Base-by-base conservation (phyloP, 1,140 invertebrate genomes). In the Drosophila melanica region DNA sequence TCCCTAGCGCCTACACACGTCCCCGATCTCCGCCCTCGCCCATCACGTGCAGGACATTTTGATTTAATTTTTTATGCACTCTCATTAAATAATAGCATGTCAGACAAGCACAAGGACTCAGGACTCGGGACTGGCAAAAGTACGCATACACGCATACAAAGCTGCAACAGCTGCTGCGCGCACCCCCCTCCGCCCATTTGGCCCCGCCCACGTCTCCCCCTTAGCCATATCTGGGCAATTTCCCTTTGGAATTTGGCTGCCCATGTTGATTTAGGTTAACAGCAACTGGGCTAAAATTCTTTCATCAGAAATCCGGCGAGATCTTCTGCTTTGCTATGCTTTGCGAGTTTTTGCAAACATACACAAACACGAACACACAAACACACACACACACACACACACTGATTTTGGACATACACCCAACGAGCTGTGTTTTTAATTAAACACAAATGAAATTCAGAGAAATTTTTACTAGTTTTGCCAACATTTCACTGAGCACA, bases 21-120 rank as follows among this genome's bases (percentile, higher is more conserved):
- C 1, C n/a, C 7, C 30, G 4, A 3, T 1, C 8, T 2, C 12
- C 47, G 0, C 14, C 6, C 27, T 30, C 3, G 8, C 6, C 4
- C 10, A 37, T 18, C 37, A 44, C 69, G 69, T 72, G 69, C 62
- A 35, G 48, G 53, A 54, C 62, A 72, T 72, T 72, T 72, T 66
- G 69, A 72, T 72, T 72, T 72, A 66, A 72, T 72, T 72, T 72
- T 66, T 72, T 72, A 72, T 72, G 69, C 69, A 72, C 69, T 72
- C 47, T 66, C 69, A 72, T 72, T 72, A 72, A 72, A 72, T 72
- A 72, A 66, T 66, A 30, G 62, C 45, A 65, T 44, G 44, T 35
- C 51, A 65, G 60, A 20, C 35, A 11, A 42, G 60, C 59, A 64
- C 44, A 60, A 41, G 55, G 23, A 65, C 30, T 3, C 30, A 50